These are phyloP conservation scores for Arenaria interpres DNA, from an alignment of 2,113 vertebrate species.

Conservation along the genomic window DNA sequence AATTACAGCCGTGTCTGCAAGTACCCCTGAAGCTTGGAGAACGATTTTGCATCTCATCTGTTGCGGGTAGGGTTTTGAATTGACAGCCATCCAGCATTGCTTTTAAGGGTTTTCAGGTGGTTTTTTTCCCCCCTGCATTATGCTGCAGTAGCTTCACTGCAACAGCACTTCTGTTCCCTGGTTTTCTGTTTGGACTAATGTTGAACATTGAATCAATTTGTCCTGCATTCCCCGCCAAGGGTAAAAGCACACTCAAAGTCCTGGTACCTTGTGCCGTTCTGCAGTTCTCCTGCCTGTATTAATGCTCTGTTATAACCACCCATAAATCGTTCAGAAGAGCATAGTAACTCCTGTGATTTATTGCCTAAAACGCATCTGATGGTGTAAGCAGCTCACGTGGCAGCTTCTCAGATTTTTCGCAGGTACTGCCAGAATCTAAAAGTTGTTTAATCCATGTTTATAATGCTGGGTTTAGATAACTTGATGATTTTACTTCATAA, in stretches of 20 bases:
- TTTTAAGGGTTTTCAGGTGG: background rate
- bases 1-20: background rate
- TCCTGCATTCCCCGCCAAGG: background rate
- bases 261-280: background rate
- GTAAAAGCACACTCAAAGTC: background rate
- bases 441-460: background rate
- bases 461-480: background rate
- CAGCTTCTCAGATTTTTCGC: background rate
- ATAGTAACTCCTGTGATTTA: background rate
- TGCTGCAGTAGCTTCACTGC: background rate
- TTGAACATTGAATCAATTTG: background rate
- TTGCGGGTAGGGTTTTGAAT: background rate
- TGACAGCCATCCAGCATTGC: background rate
- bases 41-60: background rate
- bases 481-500: background rate
- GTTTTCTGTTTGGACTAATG: background rate
- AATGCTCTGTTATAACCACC: background rate
- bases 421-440: background rate
- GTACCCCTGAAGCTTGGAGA: background rate
- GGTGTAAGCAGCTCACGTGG: background rate
- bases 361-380: background rate
- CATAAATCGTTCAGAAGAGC: background rate
- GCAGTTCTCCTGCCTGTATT: background rate
- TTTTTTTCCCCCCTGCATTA: background rate
- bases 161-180: background rate